These are phyloP conservation scores for Heterocephalus glaber DNA, from an alignment of 2,113 vertebrate genomes.

Conservation along the genomic window DNA sequence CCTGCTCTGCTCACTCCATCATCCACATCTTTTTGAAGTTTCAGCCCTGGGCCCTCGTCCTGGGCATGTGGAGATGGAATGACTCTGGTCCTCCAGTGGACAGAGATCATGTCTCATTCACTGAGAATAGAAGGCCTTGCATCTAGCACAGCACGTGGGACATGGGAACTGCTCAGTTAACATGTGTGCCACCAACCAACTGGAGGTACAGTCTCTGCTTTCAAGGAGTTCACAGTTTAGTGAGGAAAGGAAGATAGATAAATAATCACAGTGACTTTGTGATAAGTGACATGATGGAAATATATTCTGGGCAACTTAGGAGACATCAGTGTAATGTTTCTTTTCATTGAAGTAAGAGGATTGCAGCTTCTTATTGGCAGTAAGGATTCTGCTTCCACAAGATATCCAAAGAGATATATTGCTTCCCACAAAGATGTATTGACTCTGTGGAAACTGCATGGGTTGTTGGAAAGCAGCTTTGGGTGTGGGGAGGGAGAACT, in stretches of 20 bases:
- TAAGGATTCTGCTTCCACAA: slow-evolving; percentile 40
- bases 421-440: slow-evolving; percentile 21
- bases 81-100: not conserved
- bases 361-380: slow-evolving; percentile 50
- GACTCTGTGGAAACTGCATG: not conserved
- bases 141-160: not conserved
- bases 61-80: too few relatives aligned
- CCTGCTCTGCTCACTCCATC: not conserved
- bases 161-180: not conserved
- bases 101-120: not conserved
- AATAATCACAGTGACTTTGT: not conserved
- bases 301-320: not conserved
- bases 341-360: slow-evolving; percentile 32
- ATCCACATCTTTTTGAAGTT: not conserved
- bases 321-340: slow-evolving; percentile 44
- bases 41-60: not conserved
- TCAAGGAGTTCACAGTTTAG: not conserved
- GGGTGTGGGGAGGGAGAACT: not conserved
- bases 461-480: not conserved
- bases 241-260: not conserved
- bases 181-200: not conserved
- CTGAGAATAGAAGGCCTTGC: not conserved
- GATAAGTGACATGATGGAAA: slow-evolving; percentile 29
- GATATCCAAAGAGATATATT: slow-evolving; percentile 25
- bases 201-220: not conserved